Evolutionary conservation across 2,888 invertebrate genomes (phyloP), one percentile per base, ranked within the genome.

Genomic region (Amblyjoppa fuscipennis): DNA sequence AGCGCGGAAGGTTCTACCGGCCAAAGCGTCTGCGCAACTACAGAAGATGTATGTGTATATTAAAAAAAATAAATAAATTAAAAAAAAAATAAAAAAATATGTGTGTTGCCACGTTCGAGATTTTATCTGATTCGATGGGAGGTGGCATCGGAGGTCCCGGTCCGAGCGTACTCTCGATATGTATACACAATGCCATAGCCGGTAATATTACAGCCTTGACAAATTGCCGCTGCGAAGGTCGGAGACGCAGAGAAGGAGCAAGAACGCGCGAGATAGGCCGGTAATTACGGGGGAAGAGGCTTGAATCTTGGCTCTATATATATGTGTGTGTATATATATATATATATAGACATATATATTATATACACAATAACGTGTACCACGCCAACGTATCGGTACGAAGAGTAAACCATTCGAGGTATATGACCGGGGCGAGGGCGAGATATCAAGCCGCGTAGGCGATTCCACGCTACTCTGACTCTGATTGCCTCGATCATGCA

Each of bases 181-280:
- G 80, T 85, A 75, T 84, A 82, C 92, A 92, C 92, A 92, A 92
- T 92, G 92, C 91, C 90, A 91, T 90, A 91, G 88, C 81, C 87
- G 89, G 89, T 91, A 91, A 92, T 92, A 93, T 92, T 93, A 93
- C 92, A 94, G 93, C 93, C 94, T 93, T 94, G 93, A 94, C 94
- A 94, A 94, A 94, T 94, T 93, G 93, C 94, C 89, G 91, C 91
- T 92, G 91, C 92, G 93, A 94, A 93, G 93, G 93, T 81, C 92
- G 92, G 93, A 91, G 80, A 68, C 51, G 77, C 20, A 64, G 53
- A 69, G 69, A 74, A 84, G 84, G 56, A 76, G 84, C 76, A 68
- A 69, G 77, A 74, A 76, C 81, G 87, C 85, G 76, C 80, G 83
- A 86, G 84, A 86, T 84, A 87, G 87, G 84, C 84, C 83, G 85